A percentile compares a stretch with the other conserved stretches of the same genome.
Evolutionary conservation across 2,888 invertebrate species (phyloP).

Genomic region (Octodonta nipae): DNA sequence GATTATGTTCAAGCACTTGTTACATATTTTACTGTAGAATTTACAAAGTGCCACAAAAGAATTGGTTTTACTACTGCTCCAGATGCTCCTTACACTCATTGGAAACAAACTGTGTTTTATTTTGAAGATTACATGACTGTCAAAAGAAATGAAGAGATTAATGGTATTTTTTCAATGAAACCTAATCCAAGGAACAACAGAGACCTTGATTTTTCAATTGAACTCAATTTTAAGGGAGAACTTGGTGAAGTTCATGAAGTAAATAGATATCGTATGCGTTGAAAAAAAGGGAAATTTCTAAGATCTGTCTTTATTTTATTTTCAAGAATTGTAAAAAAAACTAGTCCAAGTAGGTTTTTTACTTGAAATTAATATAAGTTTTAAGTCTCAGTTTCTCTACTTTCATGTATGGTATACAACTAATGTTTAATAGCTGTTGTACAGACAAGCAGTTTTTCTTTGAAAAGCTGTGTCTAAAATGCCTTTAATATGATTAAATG

Average conservation of each 20-base stretch:
- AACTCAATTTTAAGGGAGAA: constrained; percentile 85
- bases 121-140: constrained; percentile 94
- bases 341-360: too few species aligned
- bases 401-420: too few species aligned
- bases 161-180: constrained; percentile 82
- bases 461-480: too few species aligned
- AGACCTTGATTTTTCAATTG: constrained; percentile 90
- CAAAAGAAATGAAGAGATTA: constrained; percentile 87
- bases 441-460: too few species aligned
- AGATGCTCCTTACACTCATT: constrained; percentile 95
- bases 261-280: constrained; percentile 85
- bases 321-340: too few species aligned
- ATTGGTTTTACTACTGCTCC: constrained; percentile 97
- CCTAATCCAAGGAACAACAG: constrained; percentile 94
- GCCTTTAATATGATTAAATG: too few species aligned
- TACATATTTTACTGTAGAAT: constrained; percentile 98
- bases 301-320: too few species aligned
- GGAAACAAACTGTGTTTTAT: constrained; percentile 98
- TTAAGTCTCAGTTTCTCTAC: too few species aligned
- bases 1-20: constrained; percentile 97
- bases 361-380: too few species aligned
- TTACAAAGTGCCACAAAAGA: constrained; percentile 96
- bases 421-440: too few species aligned
- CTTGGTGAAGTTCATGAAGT: constrained; percentile 71
- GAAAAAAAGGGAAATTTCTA: too few species aligned